Evolutionary conservation across 2,888 invertebrate genomes (phyloP).

Genomic region (Ectobius pallidus): DNA sequence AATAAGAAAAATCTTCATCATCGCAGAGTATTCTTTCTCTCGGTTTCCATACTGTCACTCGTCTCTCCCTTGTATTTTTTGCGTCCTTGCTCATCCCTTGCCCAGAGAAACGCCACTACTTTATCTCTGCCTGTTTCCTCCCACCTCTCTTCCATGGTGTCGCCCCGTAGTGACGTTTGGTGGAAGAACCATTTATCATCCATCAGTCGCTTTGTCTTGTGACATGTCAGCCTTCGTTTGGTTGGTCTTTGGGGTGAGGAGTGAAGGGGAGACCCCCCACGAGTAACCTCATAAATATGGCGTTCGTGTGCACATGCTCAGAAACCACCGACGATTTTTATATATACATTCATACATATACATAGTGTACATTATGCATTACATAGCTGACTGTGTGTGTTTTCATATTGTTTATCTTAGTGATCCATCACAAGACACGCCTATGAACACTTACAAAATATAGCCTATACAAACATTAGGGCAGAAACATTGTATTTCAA

Average conservation of each 20-base stretch:
- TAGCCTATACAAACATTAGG: constrained; percentile 11
- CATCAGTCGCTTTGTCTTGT: constrained; percentile 48
- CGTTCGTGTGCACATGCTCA: constrained; percentile 33
- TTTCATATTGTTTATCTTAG: constrained; percentile 26
- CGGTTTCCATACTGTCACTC: constrained; percentile 15
- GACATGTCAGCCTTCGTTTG: constrained; percentile 23
- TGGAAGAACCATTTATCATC: constrained; percentile 50
- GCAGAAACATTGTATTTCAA: background rate
- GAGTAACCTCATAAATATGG: constrained; percentile 36
- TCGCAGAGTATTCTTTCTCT: constrained; percentile 14
- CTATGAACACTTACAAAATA: constrained; percentile 5
- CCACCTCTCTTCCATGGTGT: constrained; percentile 10
- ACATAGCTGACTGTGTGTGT: too few relatives aligned
- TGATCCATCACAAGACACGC: constrained; percentile 22
- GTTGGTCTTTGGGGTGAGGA: constrained; percentile 5
- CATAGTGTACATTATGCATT: background rate
- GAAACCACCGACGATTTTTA: background rate
- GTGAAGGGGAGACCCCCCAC: constrained; percentile 27
- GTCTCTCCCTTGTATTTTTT: constrained; percentile 29
- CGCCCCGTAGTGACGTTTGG: constrained; percentile 42
- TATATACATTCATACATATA: constrained; percentile 15
- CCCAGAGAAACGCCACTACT: constrained; percentile 30
- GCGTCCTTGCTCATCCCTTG: constrained; percentile 17
- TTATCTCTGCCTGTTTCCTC: constrained; percentile 33
- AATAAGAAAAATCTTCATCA: constrained; percentile 26